These are phyloP conservation scores for Eueremaeus valkanovi DNA, from an alignment of 2,888 invertebrate genomes.

Conservation along the genomic window DNA sequence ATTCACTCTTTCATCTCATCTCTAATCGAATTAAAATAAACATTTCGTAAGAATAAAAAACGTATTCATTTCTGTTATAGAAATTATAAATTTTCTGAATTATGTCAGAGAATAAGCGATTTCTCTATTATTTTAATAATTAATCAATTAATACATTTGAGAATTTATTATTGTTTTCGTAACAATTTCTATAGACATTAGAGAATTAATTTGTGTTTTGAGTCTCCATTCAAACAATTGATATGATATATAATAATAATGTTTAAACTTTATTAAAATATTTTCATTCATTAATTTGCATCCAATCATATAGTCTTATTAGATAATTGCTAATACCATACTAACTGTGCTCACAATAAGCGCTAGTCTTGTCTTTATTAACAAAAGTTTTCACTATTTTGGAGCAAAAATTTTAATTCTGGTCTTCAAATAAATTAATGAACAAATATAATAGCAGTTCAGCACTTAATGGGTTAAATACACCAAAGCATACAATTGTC, in stretches of 20 bases:
- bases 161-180: background rate
- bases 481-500: background rate
- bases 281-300: background rate
- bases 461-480: background rate
- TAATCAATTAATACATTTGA: conserved; percentile 1
- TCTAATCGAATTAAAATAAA: no score
- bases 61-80: no score
- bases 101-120: no score
- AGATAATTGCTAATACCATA: background rate
- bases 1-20: no score
- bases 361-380: background rate
- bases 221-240: background rate
- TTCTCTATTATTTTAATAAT: no score
- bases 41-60: no score
- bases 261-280: background rate
- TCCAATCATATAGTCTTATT: background rate
- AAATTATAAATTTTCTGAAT: no score
- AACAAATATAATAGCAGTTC: background rate
- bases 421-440: background rate
- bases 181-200: background rate
- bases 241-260: background rate
- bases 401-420: background rate
- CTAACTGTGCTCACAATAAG: background rate
- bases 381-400: background rate
- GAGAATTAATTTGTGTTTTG: background rate